Evolutionary conservation across 1,140 invertebrate genomes (phyloP).

Genomic region (Zaprionus davidi): DNA sequence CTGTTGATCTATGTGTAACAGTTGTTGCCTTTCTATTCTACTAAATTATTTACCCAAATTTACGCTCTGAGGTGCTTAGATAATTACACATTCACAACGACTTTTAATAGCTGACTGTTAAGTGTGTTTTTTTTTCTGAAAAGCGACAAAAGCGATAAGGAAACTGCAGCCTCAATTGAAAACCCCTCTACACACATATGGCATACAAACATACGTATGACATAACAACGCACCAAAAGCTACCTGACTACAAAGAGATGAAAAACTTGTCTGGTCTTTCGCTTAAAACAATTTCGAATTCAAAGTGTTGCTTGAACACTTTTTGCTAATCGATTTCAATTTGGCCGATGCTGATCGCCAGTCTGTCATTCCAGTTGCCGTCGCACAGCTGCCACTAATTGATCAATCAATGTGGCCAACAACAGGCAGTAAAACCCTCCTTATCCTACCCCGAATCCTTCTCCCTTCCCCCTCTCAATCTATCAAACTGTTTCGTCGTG

Average conservation of each 20-base stretch:
- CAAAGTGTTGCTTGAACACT: constrained; percentile 14
- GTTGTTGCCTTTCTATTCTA: no score
- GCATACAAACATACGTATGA: not conserved
- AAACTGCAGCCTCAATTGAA: constrained; percentile 1
- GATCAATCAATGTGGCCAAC: constrained; percentile 51
- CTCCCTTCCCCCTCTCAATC: not conserved
- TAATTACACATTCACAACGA: no score
- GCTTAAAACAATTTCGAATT: constrained; percentile 13
- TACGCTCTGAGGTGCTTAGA: no score
- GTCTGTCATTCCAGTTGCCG: constrained; percentile 43
- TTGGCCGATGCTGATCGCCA: constrained; percentile 1
- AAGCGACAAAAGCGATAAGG: constrained; percentile 5
- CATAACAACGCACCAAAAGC: constrained; percentile 7
- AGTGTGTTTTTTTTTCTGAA: not conserved
- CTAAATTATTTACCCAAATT: no score
- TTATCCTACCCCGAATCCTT: not conserved
- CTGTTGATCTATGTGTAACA: no score
- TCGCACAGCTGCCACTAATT: constrained; percentile 54
- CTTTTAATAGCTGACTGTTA: no score
- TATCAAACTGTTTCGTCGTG: not conserved
- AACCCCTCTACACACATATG: not conserved
- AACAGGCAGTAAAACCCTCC: constrained; percentile 4
- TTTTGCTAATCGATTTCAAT: constrained; percentile 27
- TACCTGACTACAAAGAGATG: not conserved
- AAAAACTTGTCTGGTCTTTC: not conserved